Percentiles rank a stretch among this genome's conserved stretches.
Conservation (phyloP, 2,888 invertebrate species). For the Agriotes lineatus region DNA sequence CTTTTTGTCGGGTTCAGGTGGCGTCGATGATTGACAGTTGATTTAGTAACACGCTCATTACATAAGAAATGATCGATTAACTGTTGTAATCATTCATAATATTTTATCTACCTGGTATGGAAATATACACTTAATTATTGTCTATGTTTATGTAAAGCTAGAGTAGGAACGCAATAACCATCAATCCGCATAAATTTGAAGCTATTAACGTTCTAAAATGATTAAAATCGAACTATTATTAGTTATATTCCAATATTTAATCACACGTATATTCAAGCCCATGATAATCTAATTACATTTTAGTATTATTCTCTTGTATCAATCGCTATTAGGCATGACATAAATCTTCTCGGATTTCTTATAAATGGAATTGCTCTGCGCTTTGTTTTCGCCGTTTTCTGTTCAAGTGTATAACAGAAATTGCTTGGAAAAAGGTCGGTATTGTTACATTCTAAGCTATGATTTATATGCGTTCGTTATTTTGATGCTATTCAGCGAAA, state of each 20-base stretch:
- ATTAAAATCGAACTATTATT: neutral
- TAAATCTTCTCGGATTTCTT: neutral
- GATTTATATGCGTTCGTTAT: conserved; percentile 3
- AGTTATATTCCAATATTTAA: neutral
- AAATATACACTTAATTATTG: conserved; percentile 4
- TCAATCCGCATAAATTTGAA: too few species aligned
- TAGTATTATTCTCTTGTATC: too few species aligned
- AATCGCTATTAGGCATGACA: neutral
- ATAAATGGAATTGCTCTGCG: neutral
- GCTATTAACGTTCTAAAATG: too few species aligned
- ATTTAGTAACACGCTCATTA: neutral
- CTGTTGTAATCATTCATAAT: conserved; percentile 13
- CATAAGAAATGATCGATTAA: conserved; percentile 3
- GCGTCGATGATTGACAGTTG: neutral
- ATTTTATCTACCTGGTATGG: neutral
- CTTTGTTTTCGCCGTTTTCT: conserved; percentile 2
- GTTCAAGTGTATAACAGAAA: conserved; percentile 2
- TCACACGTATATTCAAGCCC: too few species aligned
- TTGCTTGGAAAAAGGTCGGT: neutral
- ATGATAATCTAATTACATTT: too few species aligned
- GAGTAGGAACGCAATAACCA: too few species aligned
- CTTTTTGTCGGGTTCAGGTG: neutral
- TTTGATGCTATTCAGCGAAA: conserved; percentile 7
- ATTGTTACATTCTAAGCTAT: conserved; percentile 1
- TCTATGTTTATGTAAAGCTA: too few species aligned